These are phyloP conservation scores for Colletes gigas DNA, from an alignment of 1,140 invertebrate species.

Conservation along the genomic window DNA sequence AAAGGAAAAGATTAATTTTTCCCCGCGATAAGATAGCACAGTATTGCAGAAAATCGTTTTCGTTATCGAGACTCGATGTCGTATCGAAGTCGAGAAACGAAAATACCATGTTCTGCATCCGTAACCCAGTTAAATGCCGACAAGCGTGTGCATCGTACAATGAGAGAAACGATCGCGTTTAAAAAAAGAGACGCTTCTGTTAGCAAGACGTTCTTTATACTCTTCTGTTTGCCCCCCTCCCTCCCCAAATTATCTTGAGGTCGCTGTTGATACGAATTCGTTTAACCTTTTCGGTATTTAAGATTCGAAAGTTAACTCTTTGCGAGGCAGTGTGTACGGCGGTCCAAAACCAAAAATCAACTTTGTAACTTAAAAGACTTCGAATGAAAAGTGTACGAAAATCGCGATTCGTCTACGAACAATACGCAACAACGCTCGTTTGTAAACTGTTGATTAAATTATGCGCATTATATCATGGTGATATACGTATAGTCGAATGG, in stretches of 20 bases:
- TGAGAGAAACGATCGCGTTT: constrained; percentile 21
- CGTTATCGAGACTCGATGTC: constrained; percentile 1
- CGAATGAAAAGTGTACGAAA: too few species aligned
- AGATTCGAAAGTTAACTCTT: too few species aligned
- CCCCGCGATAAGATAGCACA: constrained; percentile 20
- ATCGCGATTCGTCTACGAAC: too few species aligned
- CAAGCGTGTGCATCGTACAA: not conserved
- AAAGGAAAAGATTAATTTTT: constrained; percentile 3
- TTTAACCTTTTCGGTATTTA: too few species aligned
- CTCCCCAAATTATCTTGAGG: not conserved
- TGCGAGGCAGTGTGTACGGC: too few species aligned
- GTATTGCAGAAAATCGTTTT: constrained; percentile 18
- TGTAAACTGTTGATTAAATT: too few species aligned
- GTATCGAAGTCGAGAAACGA: not conserved
- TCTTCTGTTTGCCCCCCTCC: not conserved
- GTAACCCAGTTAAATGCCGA: constrained; percentile 41
- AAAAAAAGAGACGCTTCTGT: constrained; percentile 36
- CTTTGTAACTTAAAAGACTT: too few species aligned
- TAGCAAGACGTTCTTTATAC: constrained; percentile 31
- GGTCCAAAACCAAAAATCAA: too few species aligned
- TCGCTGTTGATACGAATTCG: too few species aligned
- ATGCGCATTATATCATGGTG: too few species aligned
- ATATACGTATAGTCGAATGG: too few species aligned
- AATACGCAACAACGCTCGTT: too few species aligned
- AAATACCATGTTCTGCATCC: not conserved